Base-by-base conservation (phyloP, 1,140 invertebrate species). In the Camponotus vicinus region DNA sequence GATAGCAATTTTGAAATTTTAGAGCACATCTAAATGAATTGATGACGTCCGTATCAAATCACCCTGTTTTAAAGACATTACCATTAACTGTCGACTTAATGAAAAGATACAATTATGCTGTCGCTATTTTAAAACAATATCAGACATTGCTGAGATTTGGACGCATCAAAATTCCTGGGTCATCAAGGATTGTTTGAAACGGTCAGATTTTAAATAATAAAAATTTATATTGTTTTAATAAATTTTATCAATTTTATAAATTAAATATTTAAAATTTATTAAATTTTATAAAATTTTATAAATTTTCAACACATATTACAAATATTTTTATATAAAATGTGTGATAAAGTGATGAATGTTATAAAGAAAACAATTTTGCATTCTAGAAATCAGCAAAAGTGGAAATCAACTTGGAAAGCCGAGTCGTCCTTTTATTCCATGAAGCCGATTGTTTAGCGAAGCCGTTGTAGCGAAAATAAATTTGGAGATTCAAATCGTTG, bases 381-480 rank as follows among this genome's bases (percentile, higher is more conserved):
- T 66, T 13, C 9, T 69, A 97, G 97, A 92, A 96, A 34, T 95
- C 95, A 4, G 96, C 96, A 13, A 96, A 95, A 69, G 92, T 97
- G 0, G 96, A 96, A 89, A 97, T 98, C 0, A 98, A 98, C 91
- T 90, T 98, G 49, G 97, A 98, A 91, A 95, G 96, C 13, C 96
- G 97, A 0, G 96, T 98, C 2, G 95, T 96, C n/a, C 91, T 98
- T 27, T 93, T 99, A 61, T 97, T 99, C 15, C 95, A 98, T 40
- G 98, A 99, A 93, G 97, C 98, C 0, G 98, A 99, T 92, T 97
- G 98, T 92, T 96, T 99, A 92, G 96, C 97, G 0, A n/a, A n/a
- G n/a, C n/a, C n/a, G n/a, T n/a, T n/a, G n/a, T n/a, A n/a, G n/a
- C n/a, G n/a, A 98, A 98, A 93, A 96, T 99, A 93, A 97, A 97